phyloP scores from a whole-genome alignment of 2,888 invertebrate genomes.

The Apamea epomidion region DNA sequence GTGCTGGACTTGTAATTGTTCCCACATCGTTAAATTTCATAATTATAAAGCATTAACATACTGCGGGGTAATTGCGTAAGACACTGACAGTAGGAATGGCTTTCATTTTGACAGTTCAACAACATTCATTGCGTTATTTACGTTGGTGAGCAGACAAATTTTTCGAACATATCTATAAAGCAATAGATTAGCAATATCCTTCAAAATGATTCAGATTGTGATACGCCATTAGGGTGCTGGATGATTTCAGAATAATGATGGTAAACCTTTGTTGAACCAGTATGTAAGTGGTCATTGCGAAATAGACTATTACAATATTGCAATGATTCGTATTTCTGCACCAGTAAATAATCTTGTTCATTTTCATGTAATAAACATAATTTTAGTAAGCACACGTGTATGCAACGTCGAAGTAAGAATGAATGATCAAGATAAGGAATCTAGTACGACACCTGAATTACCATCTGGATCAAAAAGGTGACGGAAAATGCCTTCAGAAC shows the following conservation, averaged over 20 bases:
- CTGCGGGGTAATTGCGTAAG: not conserved
- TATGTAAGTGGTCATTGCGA: not conserved
- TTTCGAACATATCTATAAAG: not conserved
- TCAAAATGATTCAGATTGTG: not conserved
- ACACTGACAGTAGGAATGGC: not conserved
- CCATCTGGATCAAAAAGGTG: not conserved
- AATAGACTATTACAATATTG: not conserved
- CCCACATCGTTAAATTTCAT: slow-evolving; percentile 1
- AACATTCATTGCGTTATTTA: too few species aligned
- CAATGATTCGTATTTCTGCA: not conserved
- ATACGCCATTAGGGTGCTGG: not conserved
- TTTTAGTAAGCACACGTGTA: not conserved
- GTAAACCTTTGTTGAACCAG: not conserved
- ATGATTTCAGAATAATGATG: not conserved
- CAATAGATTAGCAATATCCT: too few species aligned
- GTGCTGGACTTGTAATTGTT: not conserved
- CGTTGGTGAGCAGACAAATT: not conserved
- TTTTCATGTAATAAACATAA: not conserved
- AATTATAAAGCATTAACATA: slow-evolving; percentile 1
- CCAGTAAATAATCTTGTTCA: slow-evolving; percentile 16
- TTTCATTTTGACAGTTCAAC: not conserved
- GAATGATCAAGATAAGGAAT: not conserved
- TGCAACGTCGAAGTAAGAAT: not conserved
- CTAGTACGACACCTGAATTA: not conserved
- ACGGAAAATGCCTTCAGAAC: not conserved